phyloP scores from a whole-genome alignment of 2,113 vertebrate genomes.

The Nansenia antarctica region DNA sequence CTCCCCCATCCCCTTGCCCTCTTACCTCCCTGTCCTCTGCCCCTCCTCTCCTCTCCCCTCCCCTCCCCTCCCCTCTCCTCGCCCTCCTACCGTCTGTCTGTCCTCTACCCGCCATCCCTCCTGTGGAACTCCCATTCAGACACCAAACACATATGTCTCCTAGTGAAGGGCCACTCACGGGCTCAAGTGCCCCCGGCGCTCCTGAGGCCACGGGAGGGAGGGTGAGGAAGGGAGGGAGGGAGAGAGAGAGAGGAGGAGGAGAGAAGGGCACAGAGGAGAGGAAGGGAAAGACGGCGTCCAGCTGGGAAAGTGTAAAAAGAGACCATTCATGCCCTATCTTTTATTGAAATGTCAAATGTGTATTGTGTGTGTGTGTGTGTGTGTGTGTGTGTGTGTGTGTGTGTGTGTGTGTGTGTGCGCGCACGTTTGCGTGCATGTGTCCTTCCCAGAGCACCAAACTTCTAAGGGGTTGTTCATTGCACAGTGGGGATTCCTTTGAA shows the following conservation, averaged over 20 bases:
- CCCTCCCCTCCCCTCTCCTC: too few relatives aligned
- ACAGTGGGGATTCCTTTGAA: background rate
- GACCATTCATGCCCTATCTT: background rate
- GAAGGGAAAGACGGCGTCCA: conserved; percentile 2
- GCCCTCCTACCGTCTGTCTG: too few relatives aligned
- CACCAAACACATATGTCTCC: too few relatives aligned
- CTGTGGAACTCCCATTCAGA: background rate
- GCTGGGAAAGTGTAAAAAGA: conserved; percentile 11
- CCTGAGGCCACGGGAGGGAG: background rate
- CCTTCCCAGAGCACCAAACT: background rate
- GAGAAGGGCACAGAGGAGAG: background rate
- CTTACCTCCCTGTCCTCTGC: too few relatives aligned
- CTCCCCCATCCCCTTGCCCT: too few relatives aligned
- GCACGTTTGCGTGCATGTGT: background rate
- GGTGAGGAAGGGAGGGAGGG: background rate
- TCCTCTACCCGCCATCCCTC: too few relatives aligned
- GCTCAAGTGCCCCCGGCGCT: background rate
- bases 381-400: background rate
- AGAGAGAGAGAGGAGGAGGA: background rate
- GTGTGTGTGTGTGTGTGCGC: background rate
- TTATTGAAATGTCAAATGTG: conserved; percentile 11
- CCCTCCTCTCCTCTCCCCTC: too few relatives aligned
- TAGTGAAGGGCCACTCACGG: background rate
- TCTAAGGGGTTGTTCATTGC: background rate
- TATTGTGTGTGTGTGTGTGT: background rate